Evolutionary conservation across 2,888 invertebrate species (phyloP), one percentile per base, ranked within the genome.

Genomic region (Tenthredo mesomela): DNA sequence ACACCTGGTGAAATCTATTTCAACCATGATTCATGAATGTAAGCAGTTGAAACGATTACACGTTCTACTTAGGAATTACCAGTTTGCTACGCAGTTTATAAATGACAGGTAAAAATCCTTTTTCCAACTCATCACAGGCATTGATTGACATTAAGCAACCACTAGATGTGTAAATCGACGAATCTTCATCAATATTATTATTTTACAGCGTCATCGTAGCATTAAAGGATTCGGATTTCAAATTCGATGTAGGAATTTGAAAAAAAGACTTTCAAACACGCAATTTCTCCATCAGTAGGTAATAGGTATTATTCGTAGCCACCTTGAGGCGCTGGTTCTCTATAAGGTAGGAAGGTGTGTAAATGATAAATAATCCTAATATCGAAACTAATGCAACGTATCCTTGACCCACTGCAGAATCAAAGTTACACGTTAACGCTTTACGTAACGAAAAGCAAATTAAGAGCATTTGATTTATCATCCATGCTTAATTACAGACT

Each of bases 191-290:
- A n/a, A n/a, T n/a, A n/a, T n/a, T n/a, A n/a, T n/a, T n/a, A n/a
- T n/a, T n/a, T n/a, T n/a, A n/a, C n/a, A n/a, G n/a, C n/a, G n/a
- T n/a, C n/a, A n/a, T n/a, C n/a, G n/a, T n/a, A n/a, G n/a, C n/a
- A n/a, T n/a, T n/a, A n/a, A n/a, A n/a, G n/a, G n/a, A n/a, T n/a
- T n/a, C n/a, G n/a, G n/a, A n/a, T n/a, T n/a, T n/a, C n/a, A n/a
- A n/a, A n/a, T n/a, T n/a, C n/a, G n/a, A n/a, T n/a, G 80, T 61
- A 80, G 61, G 80, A 80, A 80, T 80, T 80, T 61, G 15, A 7
- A 21, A 80, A 6, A 61, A n/a, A n/a, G n/a, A n/a, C 61, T 80
- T 80, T 80, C 58, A 15, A 80, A n/a, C 80, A 80, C 80, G 80
- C 61, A 80, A 80, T 80, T 58, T 61, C 40, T 61, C 80, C 61